Base-by-base conservation (phyloP, 2,797 vertebrate species). In the Tiaroga cobitis region DNA sequence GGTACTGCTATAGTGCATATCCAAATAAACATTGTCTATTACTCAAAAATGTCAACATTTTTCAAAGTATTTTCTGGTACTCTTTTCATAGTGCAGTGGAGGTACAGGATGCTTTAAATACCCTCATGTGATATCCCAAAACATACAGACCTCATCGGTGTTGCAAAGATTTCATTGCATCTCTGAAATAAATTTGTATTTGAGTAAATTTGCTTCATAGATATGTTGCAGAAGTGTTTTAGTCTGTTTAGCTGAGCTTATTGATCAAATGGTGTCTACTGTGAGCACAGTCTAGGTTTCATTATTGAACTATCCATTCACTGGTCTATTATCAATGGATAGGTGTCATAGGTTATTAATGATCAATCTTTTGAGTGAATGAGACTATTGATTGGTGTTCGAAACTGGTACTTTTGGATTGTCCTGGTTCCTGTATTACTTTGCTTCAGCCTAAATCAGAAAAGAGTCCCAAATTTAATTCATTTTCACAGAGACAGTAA, bases 331-430 rank as follows among this genome's bases (percentile, higher is more conserved):
- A 94, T 93, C 93, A 92, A 91, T 93, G 93, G 92, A 92, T 94
- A 91, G 90, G 77, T 95, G 93, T 95, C 94, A 94, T 92, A 90
- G 88, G 92, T 95, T 95, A 95, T 95, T 95, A 94, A 95, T 95
- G 94, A 94, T 92, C 92, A 94, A 93, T 90, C 91, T 87, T 90
- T 90, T 85, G 89, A 80, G 93, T 93, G 93, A 95, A 94, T 93
- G 90, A 92, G 90, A 91, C 87, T 95, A 95, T 95, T 95, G 94
- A 95, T 95, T 95, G 94, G 94, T 93, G 94, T 92, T 83, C 32
- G 85, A 87, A 83, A 92, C 90, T 92, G 49, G 87, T 93, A 92
- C 91, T 91, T 92, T 91, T 91, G 92, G 93, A 92, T 92, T 92
- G 92, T 93, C 93, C 43, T 29, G 81, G 77, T 61, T 79, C 83